A percentile compares a stretch with the other conserved stretches of the same genome.
These are phyloP conservation scores for Eulemur albifrons DNA, from an alignment of 2,797 vertebrate genomes.

Conservation along the genomic window DNA sequence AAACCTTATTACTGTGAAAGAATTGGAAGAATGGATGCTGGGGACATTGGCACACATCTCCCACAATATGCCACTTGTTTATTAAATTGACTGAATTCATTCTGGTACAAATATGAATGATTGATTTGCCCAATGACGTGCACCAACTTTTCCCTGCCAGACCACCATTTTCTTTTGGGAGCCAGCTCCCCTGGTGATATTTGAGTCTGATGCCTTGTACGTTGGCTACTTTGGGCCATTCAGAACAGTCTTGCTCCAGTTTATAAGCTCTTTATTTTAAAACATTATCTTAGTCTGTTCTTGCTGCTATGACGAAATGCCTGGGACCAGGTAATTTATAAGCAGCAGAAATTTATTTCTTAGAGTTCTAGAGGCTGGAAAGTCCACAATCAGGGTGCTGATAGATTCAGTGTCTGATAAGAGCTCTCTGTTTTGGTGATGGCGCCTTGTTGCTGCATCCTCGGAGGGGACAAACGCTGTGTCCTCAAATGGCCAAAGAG, in stretches of 20 bases:
- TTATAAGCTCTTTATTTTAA: neutral
- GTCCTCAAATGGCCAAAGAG: neutral
- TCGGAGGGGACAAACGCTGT: neutral
- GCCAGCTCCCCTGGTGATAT: neutral
- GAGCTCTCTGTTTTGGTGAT: neutral
- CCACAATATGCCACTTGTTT: neutral
- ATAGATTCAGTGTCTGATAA: neutral
- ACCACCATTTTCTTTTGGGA: neutral
- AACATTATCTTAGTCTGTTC: neutral
- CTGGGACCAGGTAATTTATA: neutral
- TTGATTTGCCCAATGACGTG: neutral
- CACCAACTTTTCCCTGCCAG: neutral
- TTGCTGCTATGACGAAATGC: neutral
- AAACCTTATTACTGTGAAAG: neutral
- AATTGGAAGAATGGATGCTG: neutral
- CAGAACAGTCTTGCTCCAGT: neutral
- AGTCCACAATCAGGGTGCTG: neutral
- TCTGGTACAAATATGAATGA: neutral
- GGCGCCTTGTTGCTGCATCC: neutral
- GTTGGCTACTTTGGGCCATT: neutral
- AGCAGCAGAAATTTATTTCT: neutral
- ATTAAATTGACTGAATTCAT: neutral
- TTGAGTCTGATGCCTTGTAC: neutral
- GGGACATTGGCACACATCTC: neutral
- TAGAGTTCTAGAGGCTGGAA: neutral